Conservation (phyloP, 2,113 vertebrate genomes). For the Eudyptes chrysolophus region DNA sequence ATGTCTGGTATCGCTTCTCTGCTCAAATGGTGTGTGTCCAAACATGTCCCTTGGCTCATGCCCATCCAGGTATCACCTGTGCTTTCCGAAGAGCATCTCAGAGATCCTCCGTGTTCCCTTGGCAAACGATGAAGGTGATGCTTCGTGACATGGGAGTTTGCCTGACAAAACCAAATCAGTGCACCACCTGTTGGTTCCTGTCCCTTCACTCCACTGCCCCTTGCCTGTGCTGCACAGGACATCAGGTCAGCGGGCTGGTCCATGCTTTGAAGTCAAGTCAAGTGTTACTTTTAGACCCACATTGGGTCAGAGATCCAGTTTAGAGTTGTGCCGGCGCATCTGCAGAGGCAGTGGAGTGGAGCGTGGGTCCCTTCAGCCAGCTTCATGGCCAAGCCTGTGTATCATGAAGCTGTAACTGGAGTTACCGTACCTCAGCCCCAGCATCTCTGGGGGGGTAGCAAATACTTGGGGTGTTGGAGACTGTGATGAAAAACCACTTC, state of each 20-base stretch:
- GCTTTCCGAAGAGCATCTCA: background rate
- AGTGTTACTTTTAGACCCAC: background rate
- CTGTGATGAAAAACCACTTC: background rate
- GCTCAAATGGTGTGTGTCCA: background rate
- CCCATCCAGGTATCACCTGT: background rate
- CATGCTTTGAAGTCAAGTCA: background rate
- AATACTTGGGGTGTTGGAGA: background rate
- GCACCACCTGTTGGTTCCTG: background rate
- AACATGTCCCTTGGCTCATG: background rate
- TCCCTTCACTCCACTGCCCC: background rate
- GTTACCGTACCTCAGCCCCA: background rate
- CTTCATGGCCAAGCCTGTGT: background rate
- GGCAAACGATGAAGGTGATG: background rate
- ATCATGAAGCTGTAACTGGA: background rate
- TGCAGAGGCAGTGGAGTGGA: background rate
- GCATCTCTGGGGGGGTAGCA: background rate
- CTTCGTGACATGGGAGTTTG: fast-evolving
- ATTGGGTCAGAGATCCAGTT: background rate
- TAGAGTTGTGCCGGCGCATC: background rate
- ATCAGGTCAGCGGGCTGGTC: background rate
- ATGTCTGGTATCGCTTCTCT: background rate
- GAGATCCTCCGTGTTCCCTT: background rate
- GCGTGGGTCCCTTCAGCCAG: background rate
- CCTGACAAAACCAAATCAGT: background rate
- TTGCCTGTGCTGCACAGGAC: background rate